A percentile compares a stretch with the other conserved stretches of the same genome.
These are phyloP conservation scores for Pycnomerus fuliginosus DNA, from an alignment of 2,888 invertebrate species.

Conservation along the genomic window DNA sequence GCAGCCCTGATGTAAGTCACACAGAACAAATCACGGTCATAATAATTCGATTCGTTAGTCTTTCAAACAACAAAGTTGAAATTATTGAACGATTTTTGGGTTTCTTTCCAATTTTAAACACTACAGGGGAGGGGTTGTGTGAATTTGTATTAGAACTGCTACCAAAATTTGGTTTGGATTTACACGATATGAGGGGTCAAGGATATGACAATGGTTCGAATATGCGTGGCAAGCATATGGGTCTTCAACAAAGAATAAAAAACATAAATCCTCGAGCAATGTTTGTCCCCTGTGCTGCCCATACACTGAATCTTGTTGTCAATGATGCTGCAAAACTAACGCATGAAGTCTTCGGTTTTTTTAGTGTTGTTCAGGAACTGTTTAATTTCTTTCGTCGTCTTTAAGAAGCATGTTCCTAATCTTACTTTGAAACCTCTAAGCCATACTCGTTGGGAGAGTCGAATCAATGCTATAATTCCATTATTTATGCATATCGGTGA, in stretches of 20 bases:
- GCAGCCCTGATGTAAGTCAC: constrained; percentile 12
- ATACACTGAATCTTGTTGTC: constrained; percentile 18
- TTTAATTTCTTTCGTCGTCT: too few relatives aligned
- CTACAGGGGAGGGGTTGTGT: constrained; percentile 8
- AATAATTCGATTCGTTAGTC: neutral
- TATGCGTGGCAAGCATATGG: constrained; percentile 16
- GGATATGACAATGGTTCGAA: constrained; percentile 12
- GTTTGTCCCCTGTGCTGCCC: constrained; percentile 21
- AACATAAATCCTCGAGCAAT: constrained; percentile 12
- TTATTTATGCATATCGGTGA: neutral
- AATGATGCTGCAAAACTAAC: constrained; percentile 18
- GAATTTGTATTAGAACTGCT: constrained; percentile 1
- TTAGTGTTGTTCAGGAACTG: constrained; percentile 16
- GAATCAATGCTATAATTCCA: neutral
- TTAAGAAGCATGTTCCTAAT: constrained; percentile 3
- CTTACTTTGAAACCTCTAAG: constrained; percentile 7
- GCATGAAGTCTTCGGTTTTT: constrained; percentile 12
- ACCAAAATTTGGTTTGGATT: neutral
- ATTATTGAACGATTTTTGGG: constrained; percentile 15
- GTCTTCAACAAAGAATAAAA: constrained; percentile 12
- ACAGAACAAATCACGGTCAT: constrained; percentile 13
- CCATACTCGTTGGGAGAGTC: constrained; percentile 9
- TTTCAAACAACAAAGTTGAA: constrained; percentile 1
- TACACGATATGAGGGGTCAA: constrained; percentile 4
- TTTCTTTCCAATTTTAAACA: constrained; percentile 8